Evolutionary conservation across 2,888 invertebrate genomes (phyloP).

Genomic region (Dolichopus griseipennis): DNA sequence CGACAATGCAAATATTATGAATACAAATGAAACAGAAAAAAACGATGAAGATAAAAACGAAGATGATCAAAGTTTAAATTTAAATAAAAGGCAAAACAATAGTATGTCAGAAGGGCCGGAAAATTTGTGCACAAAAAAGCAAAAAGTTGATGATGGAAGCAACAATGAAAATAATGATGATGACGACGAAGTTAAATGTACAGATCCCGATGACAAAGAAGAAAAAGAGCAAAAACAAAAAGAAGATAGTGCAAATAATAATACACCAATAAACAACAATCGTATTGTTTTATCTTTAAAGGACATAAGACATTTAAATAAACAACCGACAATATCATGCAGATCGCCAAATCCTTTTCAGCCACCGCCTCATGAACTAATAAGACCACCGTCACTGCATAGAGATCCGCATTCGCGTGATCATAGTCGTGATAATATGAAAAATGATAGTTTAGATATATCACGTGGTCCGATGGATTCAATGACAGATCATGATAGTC

Average conservation of each 20-base stretch:
- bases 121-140: constrained; percentile 39
- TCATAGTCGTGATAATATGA: constrained; percentile 32
- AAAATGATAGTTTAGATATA: constrained; percentile 38
- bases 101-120: constrained; percentile 38
- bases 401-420: not conserved
- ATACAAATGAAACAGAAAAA: constrained; percentile 36
- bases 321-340: constrained; percentile 26
- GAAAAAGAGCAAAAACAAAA: not conserved
- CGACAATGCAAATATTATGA: not conserved
- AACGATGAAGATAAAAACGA: constrained; percentile 32
- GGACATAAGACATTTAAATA: constrained; percentile 42
- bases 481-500: constrained; percentile 32
- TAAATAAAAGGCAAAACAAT: not conserved
- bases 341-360: constrained; percentile 20
- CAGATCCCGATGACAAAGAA: not conserved
- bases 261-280: constrained; percentile 35
- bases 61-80: constrained; percentile 18
- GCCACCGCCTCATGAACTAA: constrained; percentile 28
- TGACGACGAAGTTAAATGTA: not conserved
- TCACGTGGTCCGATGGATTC: constrained; percentile 35
- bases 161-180: constrained; percentile 24
- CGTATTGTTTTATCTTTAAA: constrained; percentile 42
- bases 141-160: constrained; percentile 22
- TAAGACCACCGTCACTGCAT: constrained; percentile 10
- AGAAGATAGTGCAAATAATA: constrained; percentile 27